Conservation (phyloP, 2,888 invertebrate species). For the Cosmorhoe ocellata region DNA sequence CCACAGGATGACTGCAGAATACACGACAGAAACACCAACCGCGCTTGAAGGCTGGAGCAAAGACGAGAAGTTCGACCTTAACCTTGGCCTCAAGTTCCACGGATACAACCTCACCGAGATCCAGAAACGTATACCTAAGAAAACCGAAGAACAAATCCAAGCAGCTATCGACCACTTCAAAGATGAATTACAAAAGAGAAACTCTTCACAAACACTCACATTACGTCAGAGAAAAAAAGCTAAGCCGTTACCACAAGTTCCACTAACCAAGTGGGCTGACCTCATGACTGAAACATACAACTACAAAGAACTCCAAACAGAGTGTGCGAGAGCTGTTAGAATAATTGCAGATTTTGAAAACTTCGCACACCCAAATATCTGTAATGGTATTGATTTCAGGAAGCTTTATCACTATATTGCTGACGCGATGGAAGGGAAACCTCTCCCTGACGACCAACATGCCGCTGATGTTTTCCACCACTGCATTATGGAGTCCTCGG, state of each 20-base stretch:
- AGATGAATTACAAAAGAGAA: slow-evolving; percentile 34
- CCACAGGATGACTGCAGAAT: slow-evolving; percentile 4
- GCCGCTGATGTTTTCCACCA: slow-evolving; percentile 49
- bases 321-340: slow-evolving; percentile 57
- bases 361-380: slow-evolving; percentile 46
- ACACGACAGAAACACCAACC: slow-evolving; percentile 1
- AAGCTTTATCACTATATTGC: slow-evolving; percentile 62
- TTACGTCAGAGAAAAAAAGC: neutral
- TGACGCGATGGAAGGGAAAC: slow-evolving; percentile 68
- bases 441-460: slow-evolving; percentile 44
- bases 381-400: slow-evolving; percentile 58
- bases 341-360: slow-evolving; percentile 67
- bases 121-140: slow-evolving; percentile 42
- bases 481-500: slow-evolving; percentile 62
- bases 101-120: slow-evolving; percentile 46
- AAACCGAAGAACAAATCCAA: slow-evolving; percentile 48
- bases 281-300: slow-evolving; percentile 50
- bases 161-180: slow-evolving; percentile 53
- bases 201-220: neutral
- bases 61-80: slow-evolving; percentile 55
- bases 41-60: slow-evolving; percentile 53
- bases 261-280: slow-evolving; percentile 61
- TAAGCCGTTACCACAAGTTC: slow-evolving; percentile 38
- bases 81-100: slow-evolving; percentile 48
- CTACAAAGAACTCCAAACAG: slow-evolving; percentile 56